A percentile compares a stretch with the other conserved stretches of the same genome.
phyloP scores from a whole-genome alignment of 2,797 vertebrate species.

The Dromococcyx pavoninus region DNA sequence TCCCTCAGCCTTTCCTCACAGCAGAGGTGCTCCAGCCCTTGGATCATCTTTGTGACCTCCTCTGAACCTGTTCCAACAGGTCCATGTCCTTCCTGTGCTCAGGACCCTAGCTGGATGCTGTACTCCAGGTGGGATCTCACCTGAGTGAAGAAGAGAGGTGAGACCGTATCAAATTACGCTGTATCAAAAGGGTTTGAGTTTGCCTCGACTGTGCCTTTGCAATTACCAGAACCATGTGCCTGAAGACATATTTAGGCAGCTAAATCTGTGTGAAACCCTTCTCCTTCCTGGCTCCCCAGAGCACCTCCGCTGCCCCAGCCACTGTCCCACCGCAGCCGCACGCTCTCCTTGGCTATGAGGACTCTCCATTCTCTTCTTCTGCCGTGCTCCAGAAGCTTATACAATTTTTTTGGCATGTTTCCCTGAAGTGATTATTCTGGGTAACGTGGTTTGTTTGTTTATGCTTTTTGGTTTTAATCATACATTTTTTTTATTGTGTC shows the following conservation, averaged over 20 bases:
- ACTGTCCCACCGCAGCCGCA: neutral
- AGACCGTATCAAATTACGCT: fast-evolving
- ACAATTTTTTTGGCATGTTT: slow-evolving; percentile 25
- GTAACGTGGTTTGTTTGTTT: slow-evolving; percentile 42
- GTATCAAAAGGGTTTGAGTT: fast-evolving
- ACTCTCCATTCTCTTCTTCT: slow-evolving; percentile 17
- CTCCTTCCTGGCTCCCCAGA: neutral
- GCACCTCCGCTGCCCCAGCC: neutral
- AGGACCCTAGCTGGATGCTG: fast-evolving
- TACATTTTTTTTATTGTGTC: slow-evolving; percentile 24
- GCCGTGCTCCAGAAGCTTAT: slow-evolving; percentile 23
- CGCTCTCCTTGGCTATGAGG: neutral
- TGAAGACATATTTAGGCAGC: neutral
- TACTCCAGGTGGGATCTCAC: neutral
- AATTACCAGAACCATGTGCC: neutral
- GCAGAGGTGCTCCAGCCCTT: neutral
- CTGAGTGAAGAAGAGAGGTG: neutral
- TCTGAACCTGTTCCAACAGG: fast-evolving
- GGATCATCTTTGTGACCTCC: fast-evolving
- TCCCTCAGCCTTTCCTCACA: neutral
- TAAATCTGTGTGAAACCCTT: neutral
- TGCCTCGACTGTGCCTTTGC: neutral
- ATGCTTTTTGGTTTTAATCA: slow-evolving; percentile 46
- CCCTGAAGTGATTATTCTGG: slow-evolving; percentile 16
- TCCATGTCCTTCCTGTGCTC: fast-evolving